Base-by-base conservation (phyloP, 2,797 vertebrate species). In the Clarias fuscus region DNA sequence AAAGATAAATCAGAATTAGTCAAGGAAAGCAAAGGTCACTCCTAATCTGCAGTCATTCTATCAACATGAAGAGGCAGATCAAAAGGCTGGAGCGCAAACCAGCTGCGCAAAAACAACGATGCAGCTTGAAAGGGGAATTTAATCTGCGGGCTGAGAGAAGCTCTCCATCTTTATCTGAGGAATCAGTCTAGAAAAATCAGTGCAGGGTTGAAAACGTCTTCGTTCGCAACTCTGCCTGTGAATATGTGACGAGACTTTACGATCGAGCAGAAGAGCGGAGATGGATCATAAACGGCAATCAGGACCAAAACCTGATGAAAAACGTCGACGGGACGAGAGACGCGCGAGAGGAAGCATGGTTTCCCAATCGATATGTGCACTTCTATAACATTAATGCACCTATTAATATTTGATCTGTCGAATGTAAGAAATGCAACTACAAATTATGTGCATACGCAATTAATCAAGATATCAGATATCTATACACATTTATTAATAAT, bases 1-100 rank as follows among this genome's bases (percentile, higher is more conserved):
- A 72, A 53, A 91, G 91, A 93, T 91, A 91, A 93, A 93, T 90
- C 91, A 85, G 86, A 92, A 91, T 89, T 87, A 89, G 84, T 88
- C 89, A 24, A 37, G 18, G 20, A 89, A 82, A 87, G 85, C 90
- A 95, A 94, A 95, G 94, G 93, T 93, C 93, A 92, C 90, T 37
- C 90, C 70, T 71, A 89, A 92, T 89, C 91, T 85, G 71, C 89
- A 85, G 82, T 43, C 84, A 79, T 88, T 90, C 90, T 90, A 91
- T 93, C 92, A 92, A 93, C 92, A 92, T 88, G 90, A 82, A 30
- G 10, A 91, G 83, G 91, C 80, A 86, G 91, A 93, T 93, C 92
- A 90, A 91, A 92, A 91, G 86, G 88, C 83, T 43, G 82, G 30
- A 43, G 33, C 1, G 48, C 43, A 13, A 48, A 40, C 2, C 37